phyloP scores from a whole-genome alignment of 1,140 invertebrate species.

The Solen grandis region DNA sequence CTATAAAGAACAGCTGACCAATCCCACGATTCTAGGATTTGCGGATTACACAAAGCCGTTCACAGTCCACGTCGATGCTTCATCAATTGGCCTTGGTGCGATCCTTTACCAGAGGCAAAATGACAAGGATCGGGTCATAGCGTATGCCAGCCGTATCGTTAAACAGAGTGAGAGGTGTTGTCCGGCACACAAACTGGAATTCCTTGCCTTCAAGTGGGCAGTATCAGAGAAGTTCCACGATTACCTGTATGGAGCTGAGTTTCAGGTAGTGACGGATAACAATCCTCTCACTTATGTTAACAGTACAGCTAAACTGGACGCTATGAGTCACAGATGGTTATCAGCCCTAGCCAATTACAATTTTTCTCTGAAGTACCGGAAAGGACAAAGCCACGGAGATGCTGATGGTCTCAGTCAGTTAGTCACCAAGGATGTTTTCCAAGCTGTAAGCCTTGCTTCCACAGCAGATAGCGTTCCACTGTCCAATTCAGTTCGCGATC shows the following conservation, averaged over 20 bases:
- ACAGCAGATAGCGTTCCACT: background rate
- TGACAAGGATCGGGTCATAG: conserved; percentile 48
- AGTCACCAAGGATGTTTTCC: too few relatives aligned
- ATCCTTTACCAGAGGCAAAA: conserved; percentile 66
- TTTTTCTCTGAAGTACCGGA: conserved; percentile 30
- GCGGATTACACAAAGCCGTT: conserved; percentile 56
- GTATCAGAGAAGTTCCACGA: conserved; percentile 35
- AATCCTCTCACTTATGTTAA: too few relatives aligned
- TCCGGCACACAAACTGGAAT: conserved; percentile 10
- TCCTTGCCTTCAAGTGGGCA: conserved; percentile 7
- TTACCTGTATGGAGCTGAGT: too few relatives aligned
- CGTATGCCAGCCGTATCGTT: conserved; percentile 44
- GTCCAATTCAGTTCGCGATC: too few relatives aligned
- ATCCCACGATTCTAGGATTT: conserved; percentile 57
- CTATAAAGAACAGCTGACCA: conserved; percentile 51
- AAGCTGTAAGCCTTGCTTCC: background rate
- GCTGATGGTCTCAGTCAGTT: conserved; percentile 33
- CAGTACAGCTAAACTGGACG: conserved; percentile 46
- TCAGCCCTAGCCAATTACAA: conserved; percentile 28
- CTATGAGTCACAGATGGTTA: conserved; percentile 37
- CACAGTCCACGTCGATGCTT: conserved; percentile 62
- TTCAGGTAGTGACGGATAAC: too few relatives aligned
- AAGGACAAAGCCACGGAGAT: background rate
- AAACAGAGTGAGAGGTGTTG: background rate
- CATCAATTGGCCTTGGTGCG: conserved; percentile 59